Conservation (phyloP, 2,113 vertebrate species). For the Triplophysa rosa region DNA sequence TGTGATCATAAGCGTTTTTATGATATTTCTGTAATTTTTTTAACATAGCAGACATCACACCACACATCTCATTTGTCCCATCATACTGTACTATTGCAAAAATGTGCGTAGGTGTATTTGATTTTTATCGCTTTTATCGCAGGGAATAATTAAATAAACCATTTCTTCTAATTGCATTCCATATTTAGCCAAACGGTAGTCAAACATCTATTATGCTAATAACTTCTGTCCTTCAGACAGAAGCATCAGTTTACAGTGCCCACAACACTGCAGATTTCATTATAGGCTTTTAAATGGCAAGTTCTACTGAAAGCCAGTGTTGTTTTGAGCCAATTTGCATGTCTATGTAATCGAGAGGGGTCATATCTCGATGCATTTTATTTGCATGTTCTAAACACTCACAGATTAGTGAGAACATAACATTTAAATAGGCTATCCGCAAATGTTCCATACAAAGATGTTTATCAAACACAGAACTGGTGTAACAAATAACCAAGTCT, state of each 20-base stretch:
- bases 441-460: neutral
- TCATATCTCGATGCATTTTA: neutral
- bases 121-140: too few relatives aligned
- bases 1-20: too few relatives aligned
- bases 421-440: neutral
- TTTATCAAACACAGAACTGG: too few relatives aligned
- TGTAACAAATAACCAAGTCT: too few relatives aligned
- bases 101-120: too few relatives aligned
- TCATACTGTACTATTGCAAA: too few relatives aligned
- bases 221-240: neutral
- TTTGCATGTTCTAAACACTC: conserved; percentile 19
- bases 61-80: too few relatives aligned
- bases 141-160: too few relatives aligned
- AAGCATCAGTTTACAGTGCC: neutral
- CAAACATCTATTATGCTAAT: neutral
- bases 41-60: too few relatives aligned
- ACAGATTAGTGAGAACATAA: neutral
- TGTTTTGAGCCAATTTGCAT: conserved; percentile 27
- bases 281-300: neutral
- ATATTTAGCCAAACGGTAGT: too few relatives aligned
- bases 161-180: too few relatives aligned
- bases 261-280: neutral
- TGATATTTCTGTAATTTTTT: too few relatives aligned
- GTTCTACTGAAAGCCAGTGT: neutral
- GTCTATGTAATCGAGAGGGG: conserved; percentile 6